Percentiles rank a stretch among this genome's conserved stretches.
phyloP scores from a whole-genome alignment of 2,113 vertebrate genomes.

The Labeo rohita region DNA sequence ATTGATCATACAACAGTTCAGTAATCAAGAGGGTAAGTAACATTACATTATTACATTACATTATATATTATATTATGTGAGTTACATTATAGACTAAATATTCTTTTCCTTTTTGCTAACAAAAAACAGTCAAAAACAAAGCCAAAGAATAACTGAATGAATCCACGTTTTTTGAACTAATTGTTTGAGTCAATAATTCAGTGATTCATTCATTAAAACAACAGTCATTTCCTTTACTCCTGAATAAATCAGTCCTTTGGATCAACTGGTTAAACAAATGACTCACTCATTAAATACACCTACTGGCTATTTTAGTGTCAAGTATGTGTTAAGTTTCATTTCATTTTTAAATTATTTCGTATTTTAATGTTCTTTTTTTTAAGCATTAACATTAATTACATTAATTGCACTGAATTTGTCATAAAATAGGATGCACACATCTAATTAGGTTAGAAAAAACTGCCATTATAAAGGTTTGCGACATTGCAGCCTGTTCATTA shows the following conservation, averaged over 20 bases:
- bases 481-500: too few species aligned
- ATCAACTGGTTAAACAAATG: not conserved
- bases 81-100: not conserved
- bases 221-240: not conserved
- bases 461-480: not conserved
- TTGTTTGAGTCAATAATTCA: not conserved
- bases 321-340: not conserved
- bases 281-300: too few species aligned
- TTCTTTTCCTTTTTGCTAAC: not conserved
- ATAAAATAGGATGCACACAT: not conserved
- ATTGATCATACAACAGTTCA: not conserved
- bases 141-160: not conserved
- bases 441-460: not conserved
- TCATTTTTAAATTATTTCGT: not conserved
- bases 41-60: too few species aligned
- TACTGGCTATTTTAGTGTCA: too few species aligned
- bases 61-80: too few species aligned
- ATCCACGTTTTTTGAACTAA: not conserved
- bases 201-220: not conserved
- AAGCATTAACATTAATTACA: not conserved
- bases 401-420: too few species aligned
- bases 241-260: not conserved
- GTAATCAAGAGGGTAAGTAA: not conserved
- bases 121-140: not conserved
- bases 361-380: not conserved